These are phyloP conservation scores for Melanchra persicariae DNA, from an alignment of 2,888 invertebrate genomes.

Conservation along the genomic window DNA sequence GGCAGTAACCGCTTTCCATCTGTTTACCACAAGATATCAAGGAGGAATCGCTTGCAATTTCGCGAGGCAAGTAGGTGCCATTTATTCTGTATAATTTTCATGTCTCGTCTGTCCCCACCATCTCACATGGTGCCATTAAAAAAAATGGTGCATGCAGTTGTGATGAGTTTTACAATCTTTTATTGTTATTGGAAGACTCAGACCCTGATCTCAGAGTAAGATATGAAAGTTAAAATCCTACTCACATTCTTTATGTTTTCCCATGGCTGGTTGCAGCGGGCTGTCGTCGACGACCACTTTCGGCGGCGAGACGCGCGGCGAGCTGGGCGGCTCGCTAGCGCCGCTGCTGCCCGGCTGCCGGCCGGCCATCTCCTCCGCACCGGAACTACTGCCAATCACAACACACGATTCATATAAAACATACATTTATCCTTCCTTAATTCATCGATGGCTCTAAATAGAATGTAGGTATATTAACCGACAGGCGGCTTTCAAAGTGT, in stretches of 20 bases:
- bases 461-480: background rate
- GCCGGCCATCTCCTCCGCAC: conserved; percentile 89
- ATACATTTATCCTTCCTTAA: conserved; percentile 35
- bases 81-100: too few relatives aligned
- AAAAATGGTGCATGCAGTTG: too few relatives aligned
- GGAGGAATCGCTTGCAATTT: too few relatives aligned
- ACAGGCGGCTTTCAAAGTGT: conserved; percentile 1
- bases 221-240: conserved; percentile 66
- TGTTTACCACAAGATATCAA: too few relatives aligned
- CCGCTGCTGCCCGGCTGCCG: conserved; percentile 87
- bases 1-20: too few relatives aligned
- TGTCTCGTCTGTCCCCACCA: too few relatives aligned
- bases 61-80: too few relatives aligned
- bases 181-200: too few relatives aligned
- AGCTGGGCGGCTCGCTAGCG: conserved; percentile 87
- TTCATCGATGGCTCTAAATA: conserved; percentile 5
- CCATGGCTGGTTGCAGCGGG: conserved; percentile 97
- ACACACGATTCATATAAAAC: conserved; percentile 21
- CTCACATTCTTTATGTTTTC: conserved; percentile 99
- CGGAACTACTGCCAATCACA: conserved; percentile 77
- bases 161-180: too few relatives aligned
- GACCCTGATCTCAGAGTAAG: background rate
- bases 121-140: too few relatives aligned
- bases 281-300: conserved; percentile 98
- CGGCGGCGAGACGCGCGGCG: conserved; percentile 94